Evolutionary conservation across 2,888 invertebrate genomes (phyloP).

Genomic region (Coelogynopora nodosa): DNA sequence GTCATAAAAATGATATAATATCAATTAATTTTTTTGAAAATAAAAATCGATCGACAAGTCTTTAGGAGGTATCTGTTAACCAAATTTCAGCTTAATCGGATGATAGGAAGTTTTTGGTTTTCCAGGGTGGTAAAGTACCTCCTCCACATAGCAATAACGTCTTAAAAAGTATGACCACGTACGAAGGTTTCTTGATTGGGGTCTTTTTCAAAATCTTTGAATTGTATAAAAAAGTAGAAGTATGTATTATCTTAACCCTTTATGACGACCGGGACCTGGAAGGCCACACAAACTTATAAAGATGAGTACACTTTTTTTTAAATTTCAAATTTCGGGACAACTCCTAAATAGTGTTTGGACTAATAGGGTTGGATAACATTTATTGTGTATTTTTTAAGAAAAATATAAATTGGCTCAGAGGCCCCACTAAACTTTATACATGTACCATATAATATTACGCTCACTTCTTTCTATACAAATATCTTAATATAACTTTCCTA

Average conservation of each 20-base stretch:
- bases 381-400: slow-evolving; percentile 11
- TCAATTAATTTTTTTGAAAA: no score
- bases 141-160: no score
- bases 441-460: not conserved
- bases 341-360: not conserved
- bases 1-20: no score
- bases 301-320: not conserved
- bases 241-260: slow-evolving; percentile 18
- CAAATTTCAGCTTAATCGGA: no score
- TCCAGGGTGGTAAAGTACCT: no score
- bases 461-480: not conserved
- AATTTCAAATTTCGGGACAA: not conserved
- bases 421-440: not conserved
- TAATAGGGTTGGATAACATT: not conserved
- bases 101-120: no score
- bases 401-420: slow-evolving; percentile 24
- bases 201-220: no score
- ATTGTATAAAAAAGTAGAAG: no score
- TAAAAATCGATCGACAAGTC: no score
- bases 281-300: not conserved
- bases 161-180: no score
- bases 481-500: slow-evolving; percentile 6
- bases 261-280: not conserved
- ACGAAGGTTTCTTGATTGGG: no score
- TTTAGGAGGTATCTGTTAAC: no score